These are phyloP conservation scores for Anthopleura xanthogrammica DNA, from an alignment of 92 coral and sea anemone genomes.

Conservation along the genomic window DNA sequence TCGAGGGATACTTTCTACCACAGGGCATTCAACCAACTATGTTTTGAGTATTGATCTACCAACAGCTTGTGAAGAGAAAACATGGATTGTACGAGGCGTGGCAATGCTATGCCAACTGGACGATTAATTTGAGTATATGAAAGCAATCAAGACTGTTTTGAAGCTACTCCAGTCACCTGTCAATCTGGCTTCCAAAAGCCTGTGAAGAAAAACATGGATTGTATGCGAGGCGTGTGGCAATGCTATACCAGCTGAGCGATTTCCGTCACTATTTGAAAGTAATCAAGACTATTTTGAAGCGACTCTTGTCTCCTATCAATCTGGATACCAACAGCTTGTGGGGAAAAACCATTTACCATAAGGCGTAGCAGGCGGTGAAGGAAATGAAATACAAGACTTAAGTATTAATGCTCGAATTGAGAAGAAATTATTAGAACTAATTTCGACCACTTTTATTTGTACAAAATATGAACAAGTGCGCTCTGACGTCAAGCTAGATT, in stretches of 20 bases:
- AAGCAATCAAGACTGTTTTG: slow-evolving; percentile 53
- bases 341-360: slow-evolving; percentile 75
- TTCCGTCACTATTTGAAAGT: too few species aligned
- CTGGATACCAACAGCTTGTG: slow-evolving; percentile 63
- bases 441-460: neutral
- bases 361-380: slow-evolving; percentile 62
- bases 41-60: slow-evolving; percentile 90
- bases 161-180: neutral
- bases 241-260: slow-evolving; percentile 93
- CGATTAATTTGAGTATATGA: slow-evolving; percentile 35
- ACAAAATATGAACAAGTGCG: neutral
- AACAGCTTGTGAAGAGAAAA: slow-evolving; percentile 74
- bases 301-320: too few species aligned
- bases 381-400: too few species aligned
- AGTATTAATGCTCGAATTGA: too few species aligned
- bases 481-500: neutral
- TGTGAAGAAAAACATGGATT: slow-evolving; percentile 88
- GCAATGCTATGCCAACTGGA: slow-evolving; percentile 97
- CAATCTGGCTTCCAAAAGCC: slow-evolving; percentile 53
- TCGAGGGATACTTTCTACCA: slow-evolving; percentile 93
- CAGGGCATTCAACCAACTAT: slow-evolving; percentile 97
- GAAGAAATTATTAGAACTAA: neutral
- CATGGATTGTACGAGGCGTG: slow-evolving; percentile 97
- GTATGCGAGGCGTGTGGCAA: slow-evolving; percentile 85
- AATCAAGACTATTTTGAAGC: slow-evolving; percentile 54